Percentiles rank a stretch among this genome's conserved stretches.
Evolutionary conservation across 2,888 invertebrate species (phyloP).

Genomic region (Caradrina kadenii): DNA sequence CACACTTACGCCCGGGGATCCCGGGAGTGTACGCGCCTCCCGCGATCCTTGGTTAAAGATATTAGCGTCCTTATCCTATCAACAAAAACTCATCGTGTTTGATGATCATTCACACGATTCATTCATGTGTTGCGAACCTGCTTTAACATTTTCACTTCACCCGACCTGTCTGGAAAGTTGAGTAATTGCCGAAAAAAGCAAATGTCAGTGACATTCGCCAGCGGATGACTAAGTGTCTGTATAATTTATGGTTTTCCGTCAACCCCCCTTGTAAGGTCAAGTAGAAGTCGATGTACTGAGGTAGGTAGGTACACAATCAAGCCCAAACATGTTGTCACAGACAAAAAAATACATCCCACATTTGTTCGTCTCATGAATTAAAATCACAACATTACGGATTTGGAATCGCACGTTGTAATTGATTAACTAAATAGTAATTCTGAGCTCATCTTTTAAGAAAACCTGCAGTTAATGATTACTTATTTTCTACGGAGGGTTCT

Average conservation of each 20-base stretch:
- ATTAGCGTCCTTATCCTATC: too few relatives aligned
- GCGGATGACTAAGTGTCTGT: slow-evolving; percentile 50
- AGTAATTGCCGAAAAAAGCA: slow-evolving; percentile 46
- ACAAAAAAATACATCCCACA: slow-evolving; percentile 9
- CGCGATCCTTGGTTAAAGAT: too few relatives aligned
- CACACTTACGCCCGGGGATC: too few relatives aligned
- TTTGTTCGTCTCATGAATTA: slow-evolving; percentile 15
- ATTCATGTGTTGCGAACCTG: too few relatives aligned
- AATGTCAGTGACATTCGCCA: slow-evolving; percentile 48
- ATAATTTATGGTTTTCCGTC: slow-evolving; percentile 56
- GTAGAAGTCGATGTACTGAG: slow-evolving; percentile 47
- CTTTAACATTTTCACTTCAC: background rate
- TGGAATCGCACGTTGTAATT: too few relatives aligned
- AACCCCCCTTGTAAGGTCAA: slow-evolving; percentile 54
- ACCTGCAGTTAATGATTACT: too few relatives aligned
- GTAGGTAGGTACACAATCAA: slow-evolving; percentile 28
- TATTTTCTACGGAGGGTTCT: too few relatives aligned
- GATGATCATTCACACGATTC: too few relatives aligned
- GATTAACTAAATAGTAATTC: too few relatives aligned
- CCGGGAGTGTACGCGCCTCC: too few relatives aligned
- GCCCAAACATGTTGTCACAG: slow-evolving; percentile 15
- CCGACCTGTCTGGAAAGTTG: slow-evolving; percentile 23
- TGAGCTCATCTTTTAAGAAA: too few relatives aligned
- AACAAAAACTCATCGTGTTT: too few relatives aligned
- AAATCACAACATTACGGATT: background rate